These are phyloP conservation scores for Portunus trituberculatus DNA, from an alignment of 1,140 invertebrate genomes.

Conservation along the genomic window DNA sequence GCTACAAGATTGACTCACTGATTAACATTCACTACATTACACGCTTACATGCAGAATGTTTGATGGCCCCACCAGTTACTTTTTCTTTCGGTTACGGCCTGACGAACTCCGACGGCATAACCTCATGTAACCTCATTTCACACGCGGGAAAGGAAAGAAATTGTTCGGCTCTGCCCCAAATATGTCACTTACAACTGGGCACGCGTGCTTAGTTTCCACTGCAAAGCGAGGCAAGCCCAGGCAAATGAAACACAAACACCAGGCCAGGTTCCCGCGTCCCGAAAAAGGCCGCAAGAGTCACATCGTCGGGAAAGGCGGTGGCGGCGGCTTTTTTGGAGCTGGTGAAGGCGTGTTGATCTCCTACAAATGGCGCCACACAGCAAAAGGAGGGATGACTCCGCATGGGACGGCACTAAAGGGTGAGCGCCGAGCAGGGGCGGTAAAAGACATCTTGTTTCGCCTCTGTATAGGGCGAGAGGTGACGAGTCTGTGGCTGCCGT, in stretches of 20 bases:
- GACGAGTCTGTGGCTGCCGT: neutral
- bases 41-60: too few relatives aligned
- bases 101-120: too few relatives aligned
- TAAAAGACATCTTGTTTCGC: neutral
- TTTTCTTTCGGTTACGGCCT: too few relatives aligned
- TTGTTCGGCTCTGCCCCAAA: too few relatives aligned
- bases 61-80: too few relatives aligned
- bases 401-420: neutral
- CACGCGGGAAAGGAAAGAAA: too few relatives aligned
- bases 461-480: neutral
- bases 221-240: neutral
- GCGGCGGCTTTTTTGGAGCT: neutral
- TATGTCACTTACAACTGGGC: too few relatives aligned
- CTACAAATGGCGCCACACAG: slow-evolving; percentile 17
- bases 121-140: too few relatives aligned
- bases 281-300: neutral
- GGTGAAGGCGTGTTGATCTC: neutral
- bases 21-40: too few relatives aligned
- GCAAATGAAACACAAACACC: neutral
- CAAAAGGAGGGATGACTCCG: neutral
- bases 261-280: neutral
- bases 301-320: neutral
- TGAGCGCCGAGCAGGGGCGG: neutral
- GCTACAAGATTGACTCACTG: too few relatives aligned
- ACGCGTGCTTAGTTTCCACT: neutral